Base-by-base conservation (phyloP, 2,113 vertebrate genomes). In the Eptesicus fuscus region DNA sequence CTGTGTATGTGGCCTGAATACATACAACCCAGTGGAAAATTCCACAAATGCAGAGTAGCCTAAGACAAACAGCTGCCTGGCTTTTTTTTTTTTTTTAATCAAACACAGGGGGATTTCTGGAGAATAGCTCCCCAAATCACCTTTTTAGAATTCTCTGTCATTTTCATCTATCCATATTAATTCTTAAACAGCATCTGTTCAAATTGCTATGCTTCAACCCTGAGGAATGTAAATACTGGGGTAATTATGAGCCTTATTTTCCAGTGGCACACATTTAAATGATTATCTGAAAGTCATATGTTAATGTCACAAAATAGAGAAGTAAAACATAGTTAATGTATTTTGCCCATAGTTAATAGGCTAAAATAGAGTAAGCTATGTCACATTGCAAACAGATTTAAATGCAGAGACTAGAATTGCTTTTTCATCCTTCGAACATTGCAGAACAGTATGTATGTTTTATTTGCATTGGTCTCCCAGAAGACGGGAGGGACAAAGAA, bases 1-100 rank as follows among this genome's bases (percentile, higher is more conserved):
- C 95, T 96, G 96, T 92, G 97, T 97, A 88, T 98, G 98, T 98
- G 98, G 98, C 96, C 97, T 98, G 98, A 98, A 98, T 98, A 97
- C 96, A 94, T 93, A 97, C 79, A 98, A 88, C 86, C 47, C 94
- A 93, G 2, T 98, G 98, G 98, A 98, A 98, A 98, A 98, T 98
- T 98, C 97, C 97, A 35, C 96, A 97, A 97, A 97, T 84, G 86
- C 94, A 91, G 78, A 61, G 78, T 77, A 95, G 96, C 86, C 96
- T 97, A 93, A 95, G 79, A 97, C 96, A 93, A 96, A 71, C 88
- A 96, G 94, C 93, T 97, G 94, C 78, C 96, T 95, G 90, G 78
- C 47, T 78, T 94, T 49, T 23, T n/a, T 53, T 61, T n/a, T 56
- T 67, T 83, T 78, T 40, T 74, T 35, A 76, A 90, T 7, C 53